A percentile compares a stretch with the other conserved stretches of the same genome.
Conservation (phyloP, 2,888 invertebrate species). For the Plagodis pulveraria region DNA sequence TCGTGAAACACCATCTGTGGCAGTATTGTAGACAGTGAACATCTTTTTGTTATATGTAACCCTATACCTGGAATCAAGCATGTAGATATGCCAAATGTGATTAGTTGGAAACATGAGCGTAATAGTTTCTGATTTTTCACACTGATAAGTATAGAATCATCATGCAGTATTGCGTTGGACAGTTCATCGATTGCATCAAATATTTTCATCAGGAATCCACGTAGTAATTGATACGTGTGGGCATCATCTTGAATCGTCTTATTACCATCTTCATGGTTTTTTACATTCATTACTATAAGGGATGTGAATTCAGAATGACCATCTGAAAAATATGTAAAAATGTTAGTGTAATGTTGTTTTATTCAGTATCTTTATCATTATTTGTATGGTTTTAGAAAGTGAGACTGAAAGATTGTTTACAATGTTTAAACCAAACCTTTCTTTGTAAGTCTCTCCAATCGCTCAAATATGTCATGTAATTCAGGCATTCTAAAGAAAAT, state of each 20-base stretch:
- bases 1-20: constrained; percentile 65
- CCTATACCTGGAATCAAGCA: constrained; percentile 88
- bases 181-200: constrained; percentile 71
- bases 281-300: constrained; percentile 37
- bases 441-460: constrained; percentile 52
- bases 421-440: constrained; percentile 47
- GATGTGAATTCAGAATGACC: constrained; percentile 54
- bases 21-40: constrained; percentile 59
- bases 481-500: constrained; percentile 16
- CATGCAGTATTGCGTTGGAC: constrained; percentile 53
- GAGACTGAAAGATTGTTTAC: no score
- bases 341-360: no score
- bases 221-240: constrained; percentile 50
- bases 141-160: constrained; percentile 82
- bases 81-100: constrained; percentile 88
- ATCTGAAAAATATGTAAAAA: constrained; percentile 59
- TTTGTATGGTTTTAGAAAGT: no score
- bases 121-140: constrained; percentile 88
- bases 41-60: constrained; percentile 74
- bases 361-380: no score
- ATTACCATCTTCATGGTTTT: constrained; percentile 28
- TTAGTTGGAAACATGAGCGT: constrained; percentile 85
- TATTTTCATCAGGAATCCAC: constrained; percentile 72
- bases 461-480: constrained; percentile 45
- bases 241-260: constrained; percentile 24